Evolutionary conservation across 2,888 invertebrate species (phyloP), one percentile per base, ranked within the genome.

Genomic region (Andrena chrysosceles): DNA sequence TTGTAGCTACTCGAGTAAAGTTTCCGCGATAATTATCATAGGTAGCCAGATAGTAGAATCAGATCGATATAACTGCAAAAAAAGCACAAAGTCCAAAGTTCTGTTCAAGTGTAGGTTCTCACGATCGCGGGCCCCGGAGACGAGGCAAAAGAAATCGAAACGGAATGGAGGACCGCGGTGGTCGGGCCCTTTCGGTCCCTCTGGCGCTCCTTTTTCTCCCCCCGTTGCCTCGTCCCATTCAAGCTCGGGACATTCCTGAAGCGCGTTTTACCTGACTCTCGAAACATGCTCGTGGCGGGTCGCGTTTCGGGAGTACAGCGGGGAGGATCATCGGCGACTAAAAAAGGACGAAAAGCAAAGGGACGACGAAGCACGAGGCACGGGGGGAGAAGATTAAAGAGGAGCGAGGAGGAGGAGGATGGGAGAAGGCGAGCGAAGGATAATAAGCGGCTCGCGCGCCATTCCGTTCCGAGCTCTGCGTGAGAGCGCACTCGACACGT

Each of bases 201-300:
- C 66, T 59, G 74, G 48, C 26, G 31, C 49, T 26, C 60, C 62
- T 75, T 74, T 67, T 63, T 69, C 76, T 62, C 64, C n/a, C 42
- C 33, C 49, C 35, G 48, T 64, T 29, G 35, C 26, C 31, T 2
- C 29, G n/a, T 70, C 29, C 13, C 23, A 33, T 67, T n/a, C 48
- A 42, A 20, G 29, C 52, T 59, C 80, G 71, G 42, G 60, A 60
- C 78, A 66, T 77, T 73, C 70, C 35, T 82, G 67, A 71, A 23
- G 60, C 54, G 67, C 74, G 71, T 79, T 79, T 85, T 85, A 83
- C 84, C 83, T 81, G 84, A 66, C 79, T 77, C 69, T 85, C 77
- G 76, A 68, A 85, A 83, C 64, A n/a, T 35, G 54, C 73, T 64
- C 68, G 67, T 10, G 80, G 56, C 60, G 31, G 63, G 31, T 63